Percentiles rank a stretch among this genome's conserved stretches.
Conservation (phyloP, 2,113 vertebrate genomes). For the Vidua macroura region DNA sequence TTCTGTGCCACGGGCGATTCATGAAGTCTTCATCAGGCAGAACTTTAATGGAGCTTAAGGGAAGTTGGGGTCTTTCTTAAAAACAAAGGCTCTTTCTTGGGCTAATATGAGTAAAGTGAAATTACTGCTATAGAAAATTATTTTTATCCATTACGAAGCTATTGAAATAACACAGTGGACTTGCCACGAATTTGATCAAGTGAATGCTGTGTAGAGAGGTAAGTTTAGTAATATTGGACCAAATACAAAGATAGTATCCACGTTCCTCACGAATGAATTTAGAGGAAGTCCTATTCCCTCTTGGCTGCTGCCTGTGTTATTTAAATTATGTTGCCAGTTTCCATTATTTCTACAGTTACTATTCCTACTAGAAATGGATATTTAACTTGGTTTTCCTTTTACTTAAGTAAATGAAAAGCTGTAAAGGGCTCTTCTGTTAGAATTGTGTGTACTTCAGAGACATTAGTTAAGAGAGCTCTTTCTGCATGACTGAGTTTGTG, state of each 20-base stretch:
- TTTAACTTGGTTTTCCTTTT: neutral
- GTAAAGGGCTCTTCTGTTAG: neutral
- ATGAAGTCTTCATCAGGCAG: neutral
- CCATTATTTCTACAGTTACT: neutral
- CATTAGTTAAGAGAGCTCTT: neutral
- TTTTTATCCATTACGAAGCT: neutral
- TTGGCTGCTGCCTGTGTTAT: neutral
- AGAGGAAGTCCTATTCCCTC: neutral
- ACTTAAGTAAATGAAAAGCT: neutral
- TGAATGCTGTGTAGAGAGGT: conserved; percentile 3
- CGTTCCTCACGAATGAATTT: neutral
- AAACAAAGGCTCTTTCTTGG: neutral
- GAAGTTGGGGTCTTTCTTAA: neutral
- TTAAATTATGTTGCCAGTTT: conserved; percentile 13
- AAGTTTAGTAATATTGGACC: neutral
- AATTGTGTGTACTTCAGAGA: neutral
- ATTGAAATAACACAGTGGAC: neutral
- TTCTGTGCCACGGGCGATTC: neutral
- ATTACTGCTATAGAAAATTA: neutral
- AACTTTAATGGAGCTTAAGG: neutral
- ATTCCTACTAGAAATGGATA: neutral
- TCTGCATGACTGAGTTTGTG: neutral
- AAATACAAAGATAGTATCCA: neutral
- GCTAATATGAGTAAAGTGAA: neutral
- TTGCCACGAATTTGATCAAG: neutral